Evolutionary conservation across 2,888 invertebrate genomes (phyloP).

Genomic region (Drosophila cyrtoloma): DNA sequence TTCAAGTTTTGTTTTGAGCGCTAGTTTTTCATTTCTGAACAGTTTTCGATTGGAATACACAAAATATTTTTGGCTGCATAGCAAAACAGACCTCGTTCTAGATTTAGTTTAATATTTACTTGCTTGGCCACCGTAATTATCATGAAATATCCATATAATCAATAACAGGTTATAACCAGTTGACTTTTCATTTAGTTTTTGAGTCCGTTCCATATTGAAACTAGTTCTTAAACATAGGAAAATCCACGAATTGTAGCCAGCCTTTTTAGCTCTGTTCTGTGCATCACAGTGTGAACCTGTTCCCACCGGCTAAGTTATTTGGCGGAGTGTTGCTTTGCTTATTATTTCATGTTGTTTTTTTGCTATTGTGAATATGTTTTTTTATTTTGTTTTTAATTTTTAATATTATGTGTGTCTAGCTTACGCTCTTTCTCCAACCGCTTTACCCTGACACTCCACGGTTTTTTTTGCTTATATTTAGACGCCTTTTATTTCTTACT

Average conservation of each 20-base stretch:
- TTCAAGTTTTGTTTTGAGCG: constrained; percentile 7
- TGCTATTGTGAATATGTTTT: background rate
- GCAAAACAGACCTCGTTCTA: constrained; percentile 45
- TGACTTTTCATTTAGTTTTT: constrained; percentile 36
- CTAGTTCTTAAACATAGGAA: constrained; percentile 39
- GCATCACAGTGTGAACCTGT: constrained; percentile 22
- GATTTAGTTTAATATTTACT: constrained; percentile 14
- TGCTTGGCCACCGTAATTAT: constrained; percentile 23
- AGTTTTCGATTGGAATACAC: background rate
- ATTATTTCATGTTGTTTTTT: background rate
- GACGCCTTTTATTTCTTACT: constrained; percentile 14
- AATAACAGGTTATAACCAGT: constrained; percentile 38
- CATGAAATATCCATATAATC: constrained; percentile 21
- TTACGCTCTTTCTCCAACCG: constrained; percentile 7
- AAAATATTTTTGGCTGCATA: no score
- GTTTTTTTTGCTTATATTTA: constrained; percentile 31
- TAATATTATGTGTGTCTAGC: constrained; percentile 15
- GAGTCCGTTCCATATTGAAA: constrained; percentile 24
- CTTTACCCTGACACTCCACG: background rate
- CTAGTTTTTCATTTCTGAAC: no score
- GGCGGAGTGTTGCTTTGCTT: background rate
- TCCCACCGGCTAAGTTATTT: constrained; percentile 6
- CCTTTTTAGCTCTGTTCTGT: background rate
- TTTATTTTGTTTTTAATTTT: background rate
- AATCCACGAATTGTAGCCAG: constrained; percentile 15